Base-by-base conservation (phyloP, 2,888 invertebrate genomes). In the Empis stercorea region DNA sequence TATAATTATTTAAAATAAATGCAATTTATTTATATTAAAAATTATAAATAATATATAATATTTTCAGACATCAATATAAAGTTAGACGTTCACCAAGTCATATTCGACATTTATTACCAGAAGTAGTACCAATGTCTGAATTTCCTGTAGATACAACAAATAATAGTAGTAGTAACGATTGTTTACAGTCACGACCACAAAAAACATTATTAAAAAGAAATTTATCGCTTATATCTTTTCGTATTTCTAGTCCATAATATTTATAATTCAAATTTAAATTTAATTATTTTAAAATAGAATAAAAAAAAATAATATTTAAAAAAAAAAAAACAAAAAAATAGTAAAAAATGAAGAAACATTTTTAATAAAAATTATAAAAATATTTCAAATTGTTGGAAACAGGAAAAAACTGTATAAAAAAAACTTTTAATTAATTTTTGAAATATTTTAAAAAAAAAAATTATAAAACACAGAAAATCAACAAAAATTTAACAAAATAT, bases 91-190 rank as follows among this genome's bases (percentile, higher is more conserved):
- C 69, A 50, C 68, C 69, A 44, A 60, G 65, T 42, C 69, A 67
- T 49, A 67, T 65, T 51, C 60, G 66, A 45, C 66, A 69, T 52
- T 61, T 69, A 51, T 56, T 69, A 51, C 68, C 67, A 45, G 66
- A 69, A 57, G 63, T 66, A 48, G 63, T 69, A 52, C 69, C 68
- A 49, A 64, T 69, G 66, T 66, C 67, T 55, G 68, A 69, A 56
- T 56, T 69, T 15, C 63, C 59, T 53, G 62, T 63, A 47, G 66
- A 66, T 48, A 59, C 64, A 41, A 61, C 64, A 51, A 65, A 60
- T 50, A 56, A 58, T 52, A 59, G 57, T 49, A 61, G 62, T 6
- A 57, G 27, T 41, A 56, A 55, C 49, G 57, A 55, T 41, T 54
- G 52, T 54, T 50, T 49, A 37, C 47, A 55, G 46, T 54, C 54